Base-by-base conservation (phyloP, 1,140 invertebrate species). In the Mya arenaria region DNA sequence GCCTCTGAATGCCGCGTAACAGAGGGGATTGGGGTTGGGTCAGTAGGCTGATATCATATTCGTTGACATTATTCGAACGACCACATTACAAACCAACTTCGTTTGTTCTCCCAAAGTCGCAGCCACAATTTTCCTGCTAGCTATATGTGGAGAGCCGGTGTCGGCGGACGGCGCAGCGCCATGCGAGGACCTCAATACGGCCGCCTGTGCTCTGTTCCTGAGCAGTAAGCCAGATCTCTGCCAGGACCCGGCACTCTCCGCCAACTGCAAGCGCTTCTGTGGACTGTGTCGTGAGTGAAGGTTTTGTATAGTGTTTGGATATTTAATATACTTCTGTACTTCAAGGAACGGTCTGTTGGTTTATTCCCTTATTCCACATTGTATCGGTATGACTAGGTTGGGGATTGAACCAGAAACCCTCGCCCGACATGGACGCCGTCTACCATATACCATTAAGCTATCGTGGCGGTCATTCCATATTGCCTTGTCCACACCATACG, bases 231-330 rank as follows among this genome's bases (percentile, higher is more conserved):
- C 72, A 44, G 58, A 75, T 25, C 32, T 75, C 0, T 75, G 72
- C 28, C 37, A 39, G 37, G 72, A 75, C 72, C 56, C 34, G 13
- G 34, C 39, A 13, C 25, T 75, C 0, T 62, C 72, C 2, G 60
- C 37, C 1, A 75, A 63, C 37, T 75, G 72, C 41, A 39, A 75
- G 60, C 34, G 72, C 44, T 75, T 75, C 55, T 75, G 72, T 63
- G 72, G 72, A 75, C 58, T 62, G 36, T 75, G 72, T 63, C 72
- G 72, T 75, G 60, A 75, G 72, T 75, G 41, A n/a, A n/a, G n/a
- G n/a, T n/a, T n/a, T n/a, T n/a, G n/a, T n/a, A n/a, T n/a, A n/a
- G n/a, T n/a, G n/a, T n/a, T n/a, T n/a, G n/a, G n/a, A n/a, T n/a
- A n/a, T n/a, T n/a, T n/a, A n/a, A n/a, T n/a, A n/a, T n/a, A n/a